Conservation (phyloP, 1,140 invertebrate genomes). For the Drosophila sproati region DNA sequence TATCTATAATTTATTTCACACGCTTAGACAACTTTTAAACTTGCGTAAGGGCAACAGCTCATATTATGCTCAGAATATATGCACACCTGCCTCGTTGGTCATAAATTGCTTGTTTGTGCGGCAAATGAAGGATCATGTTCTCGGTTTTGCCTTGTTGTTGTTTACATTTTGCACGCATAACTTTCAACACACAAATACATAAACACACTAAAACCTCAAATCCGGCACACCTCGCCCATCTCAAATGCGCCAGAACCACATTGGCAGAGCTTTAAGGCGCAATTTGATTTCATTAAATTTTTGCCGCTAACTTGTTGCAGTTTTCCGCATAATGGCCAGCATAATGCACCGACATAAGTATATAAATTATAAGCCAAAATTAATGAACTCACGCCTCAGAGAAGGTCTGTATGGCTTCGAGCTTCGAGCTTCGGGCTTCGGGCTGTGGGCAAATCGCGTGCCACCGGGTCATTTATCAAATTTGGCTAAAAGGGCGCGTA, state of each 20-base stretch:
- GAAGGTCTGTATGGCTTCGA: not conserved
- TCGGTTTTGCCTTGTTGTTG: conserved; percentile 52
- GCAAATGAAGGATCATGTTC: conserved; percentile 62
- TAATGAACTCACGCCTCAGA: conserved; percentile 45
- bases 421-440: not conserved
- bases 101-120: conserved; percentile 55
- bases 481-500: conserved; percentile 65
- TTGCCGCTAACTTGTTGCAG: conserved; percentile 63
- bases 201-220: not conserved
- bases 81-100: conserved; percentile 29
- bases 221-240: not conserved
- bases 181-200: conserved; percentile 24
- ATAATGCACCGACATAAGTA: conserved; percentile 62
- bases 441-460: conserved; percentile 52
- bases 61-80: conserved; percentile 1
- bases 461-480: conserved; percentile 63
- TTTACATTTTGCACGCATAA: conserved; percentile 69
- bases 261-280: conserved; percentile 3
- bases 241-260: conserved; percentile 4
- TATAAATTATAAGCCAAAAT: conserved; percentile 27
- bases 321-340: conserved; percentile 63
- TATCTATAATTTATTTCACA: conserved; percentile 17
- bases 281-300: conserved; percentile 50
- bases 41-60: conserved; percentile 1
- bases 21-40: conserved; percentile 2